Evolutionary conservation across 92 coral and sea anemone genomes (phyloP).

Genomic region (Pocillopora grandis): DNA sequence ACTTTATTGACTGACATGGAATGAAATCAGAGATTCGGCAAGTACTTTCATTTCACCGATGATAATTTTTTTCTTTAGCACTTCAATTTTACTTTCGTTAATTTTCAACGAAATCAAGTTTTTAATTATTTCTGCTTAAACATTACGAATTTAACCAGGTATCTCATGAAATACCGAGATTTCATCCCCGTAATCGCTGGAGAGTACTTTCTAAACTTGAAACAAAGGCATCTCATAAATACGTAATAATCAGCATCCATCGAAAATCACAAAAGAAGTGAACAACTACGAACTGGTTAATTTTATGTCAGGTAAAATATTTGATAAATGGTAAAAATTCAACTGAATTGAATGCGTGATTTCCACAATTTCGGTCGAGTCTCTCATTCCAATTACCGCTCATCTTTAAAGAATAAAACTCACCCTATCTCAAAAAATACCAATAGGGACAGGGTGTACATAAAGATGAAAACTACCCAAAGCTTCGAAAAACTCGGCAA

Average conservation of each 20-base stretch:
- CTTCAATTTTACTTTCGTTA: neutral
- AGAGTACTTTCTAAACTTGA: constrained; percentile 3
- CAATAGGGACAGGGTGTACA: no score
- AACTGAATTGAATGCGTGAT: no score
- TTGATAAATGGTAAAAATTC: no score
- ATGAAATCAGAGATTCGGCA: neutral
- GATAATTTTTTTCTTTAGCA: neutral
- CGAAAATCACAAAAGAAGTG: constrained; percentile 42
- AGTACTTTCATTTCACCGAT: neutral
- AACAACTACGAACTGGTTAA: constrained; percentile 6
- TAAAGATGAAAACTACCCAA: no score
- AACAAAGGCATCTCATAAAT: constrained; percentile 34
- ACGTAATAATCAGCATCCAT: constrained; percentile 22
- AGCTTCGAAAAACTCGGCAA: no score
- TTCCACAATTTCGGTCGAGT: no score
- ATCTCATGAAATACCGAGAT: neutral
- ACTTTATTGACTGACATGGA: neutral
- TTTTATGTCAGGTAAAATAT: neutral
- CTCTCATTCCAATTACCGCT: no score
- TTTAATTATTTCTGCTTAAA: no score
- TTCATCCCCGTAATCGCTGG: constrained; percentile 15
- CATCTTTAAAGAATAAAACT: no score
- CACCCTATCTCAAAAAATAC: no score
- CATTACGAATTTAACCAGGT: no score
- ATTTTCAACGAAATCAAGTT: no score